These are phyloP conservation scores for Trinorchestia longiramus DNA, from an alignment of 1,140 invertebrate genomes.

Conservation along the genomic window DNA sequence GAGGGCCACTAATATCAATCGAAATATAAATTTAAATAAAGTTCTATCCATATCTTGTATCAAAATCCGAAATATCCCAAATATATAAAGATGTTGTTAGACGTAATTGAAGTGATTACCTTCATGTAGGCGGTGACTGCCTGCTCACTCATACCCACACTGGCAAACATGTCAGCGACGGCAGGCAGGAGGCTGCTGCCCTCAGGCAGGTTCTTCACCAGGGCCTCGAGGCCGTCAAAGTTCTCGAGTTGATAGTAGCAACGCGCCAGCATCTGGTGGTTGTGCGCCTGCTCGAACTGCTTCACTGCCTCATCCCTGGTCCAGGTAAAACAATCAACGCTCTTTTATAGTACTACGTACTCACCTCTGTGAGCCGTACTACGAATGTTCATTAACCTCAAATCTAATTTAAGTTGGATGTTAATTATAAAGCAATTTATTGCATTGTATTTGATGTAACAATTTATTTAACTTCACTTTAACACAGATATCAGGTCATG, in stretches of 20 bases:
- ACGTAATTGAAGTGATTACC: constrained; percentile 74
- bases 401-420: too few species aligned
- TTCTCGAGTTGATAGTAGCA: constrained; percentile 95
- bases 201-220: constrained; percentile 81
- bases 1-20: too few species aligned
- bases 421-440: too few species aligned
- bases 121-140: constrained; percentile 85
- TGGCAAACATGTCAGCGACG: constrained; percentile 84
- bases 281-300: constrained; percentile 89
- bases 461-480: too few species aligned
- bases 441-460: too few species aligned
- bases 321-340: constrained; percentile 22
- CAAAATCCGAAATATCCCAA: too few species aligned
- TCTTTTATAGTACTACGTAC: neutral
- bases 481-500: too few species aligned
- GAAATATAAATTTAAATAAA: too few species aligned
- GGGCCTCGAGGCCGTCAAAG: constrained; percentile 84
- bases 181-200: constrained; percentile 81
- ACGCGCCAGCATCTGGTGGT: constrained; percentile 85
- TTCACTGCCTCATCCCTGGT: constrained; percentile 83
- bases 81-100: constrained; percentile 69
- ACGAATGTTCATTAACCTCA: too few species aligned
- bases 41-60: neutral
- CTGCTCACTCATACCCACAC: constrained; percentile 87
- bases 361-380: constrained; percentile 59